These are phyloP conservation scores for Sorex araneus DNA, from an alignment of 2,113 vertebrate genomes.

Conservation along the genomic window DNA sequence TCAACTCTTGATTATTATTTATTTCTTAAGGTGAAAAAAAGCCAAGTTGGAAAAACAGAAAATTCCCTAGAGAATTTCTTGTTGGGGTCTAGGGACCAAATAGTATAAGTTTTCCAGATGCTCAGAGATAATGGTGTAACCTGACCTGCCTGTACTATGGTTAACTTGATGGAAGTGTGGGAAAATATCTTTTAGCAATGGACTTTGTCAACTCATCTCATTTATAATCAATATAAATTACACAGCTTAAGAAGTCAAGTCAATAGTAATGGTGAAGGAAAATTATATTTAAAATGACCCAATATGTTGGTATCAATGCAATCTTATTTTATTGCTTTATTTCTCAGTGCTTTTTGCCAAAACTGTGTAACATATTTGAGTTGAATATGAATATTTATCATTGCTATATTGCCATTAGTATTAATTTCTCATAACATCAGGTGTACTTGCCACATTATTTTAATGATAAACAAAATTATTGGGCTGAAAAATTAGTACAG, in stretches of 20 bases:
- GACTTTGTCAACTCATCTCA: conserved; percentile 23
- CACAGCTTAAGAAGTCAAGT: neutral
- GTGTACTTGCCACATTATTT: neutral
- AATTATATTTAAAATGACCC: neutral
- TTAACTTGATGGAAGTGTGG: conserved; percentile 67
- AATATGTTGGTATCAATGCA: neutral
- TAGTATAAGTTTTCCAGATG: conserved; percentile 79
- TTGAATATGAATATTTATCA: neutral
- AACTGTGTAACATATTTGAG: neutral
- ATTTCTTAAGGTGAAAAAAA: conserved; percentile 57
- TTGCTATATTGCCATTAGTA: neutral
- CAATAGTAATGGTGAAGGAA: neutral
- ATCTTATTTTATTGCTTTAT: neutral
- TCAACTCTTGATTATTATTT: conserved; percentile 65
- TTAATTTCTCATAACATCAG: neutral
- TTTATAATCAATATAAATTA: conserved; percentile 18
- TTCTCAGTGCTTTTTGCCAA: conserved; percentile 8
- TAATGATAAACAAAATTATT: neutral
- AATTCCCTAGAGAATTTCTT: conserved; percentile 69
- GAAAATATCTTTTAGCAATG: conserved; percentile 56
- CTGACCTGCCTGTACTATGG: conserved; percentile 49
- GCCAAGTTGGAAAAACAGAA: conserved; percentile 64
- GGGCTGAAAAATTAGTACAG: neutral
- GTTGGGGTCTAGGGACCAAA: conserved; percentile 58
- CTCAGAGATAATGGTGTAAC: conserved; percentile 79